Conservation (phyloP, 2,113 vertebrate species). For the Neolamprologus ventralis region DNA sequence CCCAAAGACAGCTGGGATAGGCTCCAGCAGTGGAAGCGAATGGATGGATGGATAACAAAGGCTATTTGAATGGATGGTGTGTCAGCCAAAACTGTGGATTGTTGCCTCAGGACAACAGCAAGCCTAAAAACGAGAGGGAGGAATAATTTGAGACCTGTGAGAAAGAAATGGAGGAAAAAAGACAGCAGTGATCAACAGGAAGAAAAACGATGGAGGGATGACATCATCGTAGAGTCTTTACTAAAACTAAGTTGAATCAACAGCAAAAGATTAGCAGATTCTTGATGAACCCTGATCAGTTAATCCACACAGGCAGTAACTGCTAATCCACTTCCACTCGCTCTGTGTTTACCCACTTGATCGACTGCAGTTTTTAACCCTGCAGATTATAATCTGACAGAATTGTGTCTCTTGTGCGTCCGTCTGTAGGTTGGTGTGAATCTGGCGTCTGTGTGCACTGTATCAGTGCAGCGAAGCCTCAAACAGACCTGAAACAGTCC, state of each 20-base stretch:
- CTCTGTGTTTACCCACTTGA: not conserved
- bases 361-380: not conserved
- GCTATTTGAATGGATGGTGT: not conserved
- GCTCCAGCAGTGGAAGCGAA: rapidly evolving
- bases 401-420: not conserved
- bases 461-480: not conserved
- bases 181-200: not conserved
- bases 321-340: not conserved
- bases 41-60: not conserved
- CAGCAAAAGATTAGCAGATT: not conserved
- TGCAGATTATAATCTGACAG: not conserved
- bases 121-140: not conserved
- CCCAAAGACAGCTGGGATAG: not conserved
- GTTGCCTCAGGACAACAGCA: not conserved
- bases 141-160: not conserved
- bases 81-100: not conserved
- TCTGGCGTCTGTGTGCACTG: rapidly evolving
- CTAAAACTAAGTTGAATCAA: not conserved
- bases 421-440: not conserved
- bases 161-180: too few relatives aligned
- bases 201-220: not conserved
- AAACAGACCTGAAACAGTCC: not conserved
- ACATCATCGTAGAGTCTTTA: not conserved
- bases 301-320: not conserved
- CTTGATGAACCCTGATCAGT: conserved; percentile 12